These are phyloP conservation scores for Mergus octosetaceus DNA, from an alignment of 2,797 vertebrate genomes.

Conservation along the genomic window DNA sequence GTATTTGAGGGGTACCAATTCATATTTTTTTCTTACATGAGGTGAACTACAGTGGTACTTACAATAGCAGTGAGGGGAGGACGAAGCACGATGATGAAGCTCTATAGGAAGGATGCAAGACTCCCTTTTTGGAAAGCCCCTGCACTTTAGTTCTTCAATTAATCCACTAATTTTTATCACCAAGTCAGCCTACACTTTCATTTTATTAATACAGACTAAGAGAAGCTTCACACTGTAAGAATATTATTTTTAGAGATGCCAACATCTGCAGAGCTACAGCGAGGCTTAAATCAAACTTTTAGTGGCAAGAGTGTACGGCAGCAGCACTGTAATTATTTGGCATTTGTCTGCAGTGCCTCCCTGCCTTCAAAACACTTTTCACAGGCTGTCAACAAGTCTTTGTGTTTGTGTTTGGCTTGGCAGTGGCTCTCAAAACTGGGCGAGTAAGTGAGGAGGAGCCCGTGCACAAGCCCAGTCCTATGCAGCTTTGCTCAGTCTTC, in stretches of 20 bases:
- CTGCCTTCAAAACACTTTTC: constrained; percentile 13
- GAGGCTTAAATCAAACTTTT: neutral
- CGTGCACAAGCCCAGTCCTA: constrained; percentile 1
- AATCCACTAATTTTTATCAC: neutral
- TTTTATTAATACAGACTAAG: neutral
- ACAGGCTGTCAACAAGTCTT: constrained; percentile 27
- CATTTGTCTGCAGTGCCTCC: neutral
- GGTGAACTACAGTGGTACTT: neutral
- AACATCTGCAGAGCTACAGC: neutral
- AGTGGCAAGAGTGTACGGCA: neutral
- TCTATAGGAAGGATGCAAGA: neutral
- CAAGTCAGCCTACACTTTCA: neutral
- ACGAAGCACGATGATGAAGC: neutral
- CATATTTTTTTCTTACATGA: neutral
- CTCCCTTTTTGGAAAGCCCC: neutral
- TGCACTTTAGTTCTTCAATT: neutral
- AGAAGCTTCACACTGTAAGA: neutral
- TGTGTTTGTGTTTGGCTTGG: constrained; percentile 55
- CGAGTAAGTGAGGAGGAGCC: neutral
- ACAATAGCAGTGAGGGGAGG: neutral
- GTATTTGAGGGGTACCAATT: neutral
- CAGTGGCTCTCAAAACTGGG: constrained; percentile 16
- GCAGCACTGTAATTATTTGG: neutral
- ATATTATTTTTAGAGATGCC: neutral
- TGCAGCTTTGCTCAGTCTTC: neutral